Base-by-base conservation (phyloP, 2,888 invertebrate genomes). In the Clusia tigrina region DNA sequence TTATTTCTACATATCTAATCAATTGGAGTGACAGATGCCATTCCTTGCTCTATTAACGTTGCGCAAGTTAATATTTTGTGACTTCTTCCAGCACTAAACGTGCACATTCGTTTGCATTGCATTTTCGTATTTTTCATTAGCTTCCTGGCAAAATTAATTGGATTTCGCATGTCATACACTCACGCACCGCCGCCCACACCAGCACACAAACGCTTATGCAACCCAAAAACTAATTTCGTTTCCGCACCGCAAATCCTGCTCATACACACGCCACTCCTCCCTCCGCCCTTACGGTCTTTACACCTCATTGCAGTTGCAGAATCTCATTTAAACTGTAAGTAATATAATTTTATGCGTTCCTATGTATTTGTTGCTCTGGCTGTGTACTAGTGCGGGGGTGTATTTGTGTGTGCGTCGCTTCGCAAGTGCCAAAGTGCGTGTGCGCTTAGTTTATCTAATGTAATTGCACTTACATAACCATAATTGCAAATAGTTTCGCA, bases 401-500 rank as follows among this genome's bases (percentile, higher is more conserved):
- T 22, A 15, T 48, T 18, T 18, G 5, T 48, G 48, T 48, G 48
- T 48, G 48, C 15, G 42, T 42, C n/a, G 6, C 6, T 32, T 9
- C 6, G 32, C 6, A 32, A 9, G 12, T 32, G 32, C 6, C 15
- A n/a, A 5, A 42, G 42, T 42, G 42, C n/a, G 42, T 42, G 42
- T 42, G 48, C 48, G 18, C 22, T 6, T 5, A 48, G 48, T 48
- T 48, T 48, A 48, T 48, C 48, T 48, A 9, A 48, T 48, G 20
- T 48, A 48, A 48, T 6, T 48, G 48, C 48, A 48, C 48, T 48
- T 48, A 48, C 48, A 48, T 22, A 48, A 48, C 48, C 48, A 48
- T 48, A 48, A 48, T 48, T 48, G 48, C 48, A 48, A 48, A 48
- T 48, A 48, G 48, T 48, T 48, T 48, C 48, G 20, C 48, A 48